A percentile compares a stretch with the other conserved stretches of the same genome.
Conservation (phyloP, 1,140 invertebrate genomes). For the Bombyx mandarina region DNA sequence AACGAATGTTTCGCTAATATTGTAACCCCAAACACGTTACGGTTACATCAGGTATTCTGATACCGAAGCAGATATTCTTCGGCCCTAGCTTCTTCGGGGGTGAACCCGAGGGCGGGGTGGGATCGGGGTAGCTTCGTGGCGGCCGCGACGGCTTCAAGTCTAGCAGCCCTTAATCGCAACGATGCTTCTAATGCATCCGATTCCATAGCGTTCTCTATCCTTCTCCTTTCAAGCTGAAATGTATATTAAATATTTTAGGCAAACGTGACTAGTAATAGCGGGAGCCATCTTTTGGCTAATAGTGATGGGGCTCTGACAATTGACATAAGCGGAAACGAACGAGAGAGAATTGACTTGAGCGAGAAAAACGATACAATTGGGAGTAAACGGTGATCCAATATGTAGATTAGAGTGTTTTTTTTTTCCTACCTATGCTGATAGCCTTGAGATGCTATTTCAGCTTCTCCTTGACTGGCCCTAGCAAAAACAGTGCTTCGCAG, state of each 20-base stretch:
- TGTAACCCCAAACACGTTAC: not conserved
- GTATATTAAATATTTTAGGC: too few relatives aligned
- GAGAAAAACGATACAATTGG: too few relatives aligned
- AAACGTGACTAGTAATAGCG: not conserved
- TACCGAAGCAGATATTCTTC: slow-evolving; percentile 32
- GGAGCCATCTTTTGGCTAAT: not conserved
- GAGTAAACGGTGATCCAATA: too few relatives aligned
- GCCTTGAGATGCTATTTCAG: too few relatives aligned
- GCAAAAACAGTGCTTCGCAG: too few relatives aligned
- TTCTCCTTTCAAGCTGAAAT: slow-evolving; percentile 45
- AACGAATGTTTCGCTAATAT: not conserved
- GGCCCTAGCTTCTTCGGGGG: slow-evolving; percentile 27
- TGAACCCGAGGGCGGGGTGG: slow-evolving; percentile 32
- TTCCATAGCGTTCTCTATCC: slow-evolving; percentile 34
- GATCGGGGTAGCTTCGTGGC: slow-evolving; percentile 28
- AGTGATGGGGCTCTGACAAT: too few relatives aligned
- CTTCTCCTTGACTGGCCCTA: too few relatives aligned
- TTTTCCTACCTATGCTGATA: too few relatives aligned
- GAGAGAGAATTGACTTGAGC: too few relatives aligned
- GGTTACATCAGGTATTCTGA: slow-evolving; percentile 14
- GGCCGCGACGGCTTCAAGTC: slow-evolving; percentile 30
- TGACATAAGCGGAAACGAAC: too few relatives aligned
- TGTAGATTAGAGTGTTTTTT: too few relatives aligned
- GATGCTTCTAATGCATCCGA: slow-evolving; percentile 27
- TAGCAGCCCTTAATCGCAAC: slow-evolving; percentile 35